Evolutionary conservation across 2,888 invertebrate species (phyloP).

Genomic region (Leucoma salicis): DNA sequence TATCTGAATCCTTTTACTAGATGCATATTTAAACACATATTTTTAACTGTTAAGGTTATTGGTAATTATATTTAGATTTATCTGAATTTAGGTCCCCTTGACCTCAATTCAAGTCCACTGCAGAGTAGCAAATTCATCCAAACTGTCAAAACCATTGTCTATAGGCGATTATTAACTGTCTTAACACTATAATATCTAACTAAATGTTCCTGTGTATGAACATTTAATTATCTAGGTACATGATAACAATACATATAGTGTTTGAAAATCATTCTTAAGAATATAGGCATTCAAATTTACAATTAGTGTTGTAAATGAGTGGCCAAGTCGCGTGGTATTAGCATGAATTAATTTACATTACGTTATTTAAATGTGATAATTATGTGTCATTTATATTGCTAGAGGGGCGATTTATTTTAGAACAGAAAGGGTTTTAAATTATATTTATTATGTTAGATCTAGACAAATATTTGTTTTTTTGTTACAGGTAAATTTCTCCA

Average conservation of each 20-base stretch:
- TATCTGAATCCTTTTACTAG: slow-evolving; percentile 22
- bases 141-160: slow-evolving; percentile 54
- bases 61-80: too few species aligned
- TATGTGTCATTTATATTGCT: slow-evolving; percentile 57
- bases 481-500: slow-evolving; percentile 37
- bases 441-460: not conserved
- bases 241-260: slow-evolving; percentile 28
- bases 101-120: slow-evolving; percentile 46
- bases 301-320: slow-evolving; percentile 60
- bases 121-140: slow-evolving; percentile 40
- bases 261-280: slow-evolving; percentile 42
- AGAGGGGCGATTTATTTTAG: slow-evolving; percentile 51
- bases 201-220: slow-evolving; percentile 27
- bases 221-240: slow-evolving; percentile 30
- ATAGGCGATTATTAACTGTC: slow-evolving; percentile 33
- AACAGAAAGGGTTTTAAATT: too few species aligned
- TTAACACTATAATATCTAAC: slow-evolving; percentile 34
- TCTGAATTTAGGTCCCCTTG: slow-evolving; percentile 42
- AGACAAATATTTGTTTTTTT: slow-evolving; percentile 10
- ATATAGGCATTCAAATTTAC: slow-evolving; percentile 70
- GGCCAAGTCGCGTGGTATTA: slow-evolving; percentile 55
- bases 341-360: slow-evolving; percentile 64
- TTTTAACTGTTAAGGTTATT: too few species aligned
- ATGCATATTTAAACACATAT: slow-evolving; percentile 4
- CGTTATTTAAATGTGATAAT: slow-evolving; percentile 70